These are phyloP conservation scores for Amphiprion ocellaris DNA, from an alignment of 2,113 vertebrate genomes.

Conservation along the genomic window DNA sequence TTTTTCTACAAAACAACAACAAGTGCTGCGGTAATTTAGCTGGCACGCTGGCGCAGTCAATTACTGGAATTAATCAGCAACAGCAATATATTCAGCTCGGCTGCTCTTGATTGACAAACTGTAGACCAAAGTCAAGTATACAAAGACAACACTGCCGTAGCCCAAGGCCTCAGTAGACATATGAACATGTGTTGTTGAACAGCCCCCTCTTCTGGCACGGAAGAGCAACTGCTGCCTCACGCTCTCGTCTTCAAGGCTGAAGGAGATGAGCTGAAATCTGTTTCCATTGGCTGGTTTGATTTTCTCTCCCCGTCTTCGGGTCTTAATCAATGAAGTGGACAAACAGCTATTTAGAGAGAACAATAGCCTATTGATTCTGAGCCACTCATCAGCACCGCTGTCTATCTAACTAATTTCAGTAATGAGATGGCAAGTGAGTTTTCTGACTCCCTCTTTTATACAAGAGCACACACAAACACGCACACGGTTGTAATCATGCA, in stretches of 20 bases:
- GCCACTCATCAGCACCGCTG: constrained; percentile 72
- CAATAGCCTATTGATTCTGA: constrained; percentile 80
- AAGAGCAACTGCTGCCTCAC: neutral
- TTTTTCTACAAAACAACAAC: constrained; percentile 60
- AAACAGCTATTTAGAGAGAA: constrained; percentile 82
- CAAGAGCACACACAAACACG: neutral
- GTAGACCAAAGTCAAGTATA: constrained; percentile 79
- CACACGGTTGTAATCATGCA: constrained; percentile 17
- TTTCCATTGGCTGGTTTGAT: constrained; percentile 78
- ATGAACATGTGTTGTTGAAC: constrained; percentile 76
- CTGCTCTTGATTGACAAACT: constrained; percentile 76
- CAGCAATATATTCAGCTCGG: constrained; percentile 71
- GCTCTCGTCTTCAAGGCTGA: constrained; percentile 54
- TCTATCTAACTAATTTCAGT: constrained; percentile 79
- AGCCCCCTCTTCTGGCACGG: constrained; percentile 86
- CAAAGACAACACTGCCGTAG: constrained; percentile 47
- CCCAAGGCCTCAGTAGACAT: constrained; percentile 8
- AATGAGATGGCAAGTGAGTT: constrained; percentile 70
- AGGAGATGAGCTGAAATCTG: constrained; percentile 64
- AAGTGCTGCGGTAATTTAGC: constrained; percentile 74
- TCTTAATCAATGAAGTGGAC: constrained; percentile 82
- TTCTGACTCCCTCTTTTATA: constrained; percentile 45
- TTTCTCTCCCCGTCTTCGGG: constrained; percentile 72
- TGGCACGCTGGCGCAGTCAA: constrained; percentile 75
- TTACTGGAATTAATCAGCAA: constrained; percentile 83